Evolutionary conservation across 2,888 invertebrate species (phyloP), one percentile per base, ranked within the genome.

Genomic region (Coenonympha arcania): DNA sequence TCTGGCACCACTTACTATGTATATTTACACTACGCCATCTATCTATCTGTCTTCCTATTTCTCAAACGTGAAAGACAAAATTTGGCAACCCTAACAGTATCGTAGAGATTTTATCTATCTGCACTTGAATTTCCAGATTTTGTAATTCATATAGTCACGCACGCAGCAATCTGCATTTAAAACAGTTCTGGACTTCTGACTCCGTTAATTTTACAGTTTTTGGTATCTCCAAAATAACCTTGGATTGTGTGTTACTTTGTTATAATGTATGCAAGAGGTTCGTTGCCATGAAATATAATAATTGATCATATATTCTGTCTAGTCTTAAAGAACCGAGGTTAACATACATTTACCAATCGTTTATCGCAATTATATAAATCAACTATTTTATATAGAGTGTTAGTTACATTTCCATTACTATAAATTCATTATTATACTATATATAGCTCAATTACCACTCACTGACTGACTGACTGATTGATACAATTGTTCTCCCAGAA

Each of bases 41-140:
- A n/a, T n/a, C n/a, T n/a, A n/a, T n/a, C n/a, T n/a, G n/a, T n/a
- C n/a, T n/a, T n/a, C n/a, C n/a, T n/a, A n/a, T n/a, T n/a, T n/a
- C n/a, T n/a, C n/a, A n/a, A n/a, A n/a, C n/a, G n/a, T n/a, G n/a
- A n/a, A n/a, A n/a, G n/a, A n/a, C n/a, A n/a, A n/a, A 5, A n/a
- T 19, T 28, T 31, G 45, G 4, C 45, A 45, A 45, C 45, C 45
- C 45, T 45, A 15, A 37, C n/a, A n/a, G n/a, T 42, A 66, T 68
- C 67, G 67, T 65, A 54, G 48, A 58, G 74, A 77, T 75, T 52
- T 59, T 66, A 78, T 76, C 73, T 68, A 55, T 62, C 44, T 50
- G 57, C 55, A 56, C 60, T 61, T 56, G 60, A 60, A 61, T 64
- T 60, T 56, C 58, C 49, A 55, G 59, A 62, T 69, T 71, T 70